These are phyloP conservation scores for Zaprionus tsacasi DNA, from an alignment of 1,140 invertebrate species.

Conservation along the genomic window DNA sequence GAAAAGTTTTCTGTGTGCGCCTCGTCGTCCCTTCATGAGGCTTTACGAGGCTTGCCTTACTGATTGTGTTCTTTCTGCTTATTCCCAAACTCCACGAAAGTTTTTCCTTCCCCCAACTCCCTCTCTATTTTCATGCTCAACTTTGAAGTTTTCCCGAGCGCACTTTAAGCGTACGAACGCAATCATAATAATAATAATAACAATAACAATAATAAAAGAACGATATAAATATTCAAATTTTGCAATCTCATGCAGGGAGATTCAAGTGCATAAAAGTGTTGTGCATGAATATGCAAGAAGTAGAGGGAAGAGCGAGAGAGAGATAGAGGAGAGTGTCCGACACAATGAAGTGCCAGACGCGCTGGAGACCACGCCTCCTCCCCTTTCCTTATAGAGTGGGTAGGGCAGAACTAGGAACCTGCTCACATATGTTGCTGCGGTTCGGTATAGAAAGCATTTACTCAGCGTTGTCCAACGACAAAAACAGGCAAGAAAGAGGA, in stretches of 20 bases:
- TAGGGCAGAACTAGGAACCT: too few relatives aligned
- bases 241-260: conserved; percentile 35
- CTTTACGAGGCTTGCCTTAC: neutral
- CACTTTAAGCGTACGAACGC: conserved; percentile 2
- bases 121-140: conserved; percentile 4
- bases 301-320: neutral
- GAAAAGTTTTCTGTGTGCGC: conserved; percentile 54
- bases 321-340: neutral
- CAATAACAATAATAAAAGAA: conserved; percentile 6
- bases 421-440: conserved; percentile 44
- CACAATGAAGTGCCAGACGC: conserved; percentile 42
- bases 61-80: neutral
- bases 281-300: conserved; percentile 43
- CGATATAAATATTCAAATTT: conserved; percentile 38
- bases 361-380: neutral
- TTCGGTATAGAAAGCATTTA: conserved; percentile 67
- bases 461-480: conserved; percentile 47
- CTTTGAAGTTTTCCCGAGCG: neutral
- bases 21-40: neutral
- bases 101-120: neutral
- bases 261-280: conserved; percentile 27
- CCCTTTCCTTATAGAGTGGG: too few relatives aligned
- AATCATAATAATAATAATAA: conserved; percentile 23
- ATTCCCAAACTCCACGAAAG: neutral
- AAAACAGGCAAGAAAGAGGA: conserved; percentile 13